Conservation (phyloP, 2,113 vertebrate genomes). For the Cynocephalus volans region DNA sequence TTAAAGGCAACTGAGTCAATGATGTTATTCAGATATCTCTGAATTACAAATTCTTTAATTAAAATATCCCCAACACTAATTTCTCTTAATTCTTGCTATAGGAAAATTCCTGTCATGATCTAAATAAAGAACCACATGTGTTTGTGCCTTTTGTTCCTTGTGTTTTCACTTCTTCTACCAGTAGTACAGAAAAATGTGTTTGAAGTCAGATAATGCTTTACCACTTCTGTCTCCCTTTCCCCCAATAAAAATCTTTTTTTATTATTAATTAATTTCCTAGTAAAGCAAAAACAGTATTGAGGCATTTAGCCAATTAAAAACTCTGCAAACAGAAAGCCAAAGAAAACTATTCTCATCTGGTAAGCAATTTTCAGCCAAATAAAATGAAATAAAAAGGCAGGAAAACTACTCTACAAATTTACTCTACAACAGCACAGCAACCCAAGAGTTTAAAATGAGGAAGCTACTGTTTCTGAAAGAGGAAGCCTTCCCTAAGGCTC, state of each 20-base stretch:
- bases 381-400: slow-evolving; percentile 66
- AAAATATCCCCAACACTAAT: neutral
- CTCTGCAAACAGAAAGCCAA: slow-evolving; percentile 74
- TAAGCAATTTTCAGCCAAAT: slow-evolving; percentile 45
- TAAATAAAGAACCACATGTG: slow-evolving; percentile 8
- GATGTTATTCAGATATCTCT: neutral
- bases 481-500: slow-evolving; percentile 87
- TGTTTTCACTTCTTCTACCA: slow-evolving; percentile 60
- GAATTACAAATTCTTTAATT: slow-evolving; percentile 7
- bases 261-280: slow-evolving; percentile 75
- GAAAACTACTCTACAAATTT: slow-evolving; percentile 71
- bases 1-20: neutral
- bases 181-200: slow-evolving; percentile 36
- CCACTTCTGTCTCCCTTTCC: neutral
- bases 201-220: slow-evolving; percentile 57
- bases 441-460: slow-evolving; percentile 84
- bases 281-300: slow-evolving; percentile 79
- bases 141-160: slow-evolving; percentile 66
- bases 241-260: slow-evolving; percentile 65
- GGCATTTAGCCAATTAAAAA: slow-evolving; percentile 60
- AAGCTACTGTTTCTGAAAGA: slow-evolving; percentile 87
- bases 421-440: slow-evolving; percentile 68
- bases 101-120: neutral
- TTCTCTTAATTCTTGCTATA: slow-evolving; percentile 2
- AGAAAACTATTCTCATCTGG: slow-evolving; percentile 75